Percentiles rank a stretch among this genome's conserved stretches.
Evolutionary conservation across 2,797 vertebrate genomes (phyloP).

Genomic region (Eospalax fontanierii): DNA sequence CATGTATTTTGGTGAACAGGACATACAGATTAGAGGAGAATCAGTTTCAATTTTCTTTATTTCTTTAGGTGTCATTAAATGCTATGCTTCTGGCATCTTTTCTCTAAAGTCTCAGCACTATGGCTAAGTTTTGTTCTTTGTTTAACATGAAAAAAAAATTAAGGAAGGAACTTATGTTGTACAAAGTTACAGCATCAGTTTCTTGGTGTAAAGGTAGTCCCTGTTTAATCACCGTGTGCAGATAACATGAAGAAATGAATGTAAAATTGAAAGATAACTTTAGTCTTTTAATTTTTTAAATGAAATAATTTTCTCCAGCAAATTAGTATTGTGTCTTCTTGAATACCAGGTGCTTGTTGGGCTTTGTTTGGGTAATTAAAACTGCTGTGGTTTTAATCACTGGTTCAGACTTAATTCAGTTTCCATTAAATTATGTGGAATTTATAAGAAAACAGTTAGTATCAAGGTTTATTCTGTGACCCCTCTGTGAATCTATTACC

Average conservation of each 20-base stretch:
- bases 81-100: neutral
- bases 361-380: neutral
- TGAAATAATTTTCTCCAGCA: neutral
- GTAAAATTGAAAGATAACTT: neutral
- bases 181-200: neutral
- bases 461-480: neutral
- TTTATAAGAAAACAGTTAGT: neutral
- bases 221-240: neutral
- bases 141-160: neutral
- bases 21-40: neutral
- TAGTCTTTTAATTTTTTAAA: neutral
- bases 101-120: neutral
- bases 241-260: neutral
- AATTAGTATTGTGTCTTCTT: neutral
- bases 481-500: neutral
- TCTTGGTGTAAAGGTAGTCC: neutral
- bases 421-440: neutral
- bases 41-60: neutral
- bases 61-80: neutral
- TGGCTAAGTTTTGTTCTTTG: neutral
- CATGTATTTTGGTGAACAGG: neutral
- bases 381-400: neutral
- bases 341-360: neutral
- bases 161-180: neutral
- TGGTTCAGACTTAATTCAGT: neutral